Conservation (phyloP, 2,888 invertebrate species). For the Xanthorhoe spadicearia region DNA sequence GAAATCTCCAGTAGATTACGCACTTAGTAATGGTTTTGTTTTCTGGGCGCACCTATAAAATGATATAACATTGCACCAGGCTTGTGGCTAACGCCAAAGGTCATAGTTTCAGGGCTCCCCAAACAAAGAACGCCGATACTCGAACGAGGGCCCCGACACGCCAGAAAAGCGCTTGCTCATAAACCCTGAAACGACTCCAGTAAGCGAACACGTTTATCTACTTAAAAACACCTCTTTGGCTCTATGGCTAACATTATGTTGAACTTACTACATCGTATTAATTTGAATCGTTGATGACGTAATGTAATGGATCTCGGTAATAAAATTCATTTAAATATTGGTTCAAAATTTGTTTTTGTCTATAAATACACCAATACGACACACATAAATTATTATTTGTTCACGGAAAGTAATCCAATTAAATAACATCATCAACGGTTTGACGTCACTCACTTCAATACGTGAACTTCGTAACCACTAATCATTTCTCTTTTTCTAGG, state of each 20-base stretch:
- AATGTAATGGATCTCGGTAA: neutral
- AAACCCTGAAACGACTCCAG: constrained; percentile 81
- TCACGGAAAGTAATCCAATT: neutral
- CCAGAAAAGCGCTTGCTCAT: constrained; percentile 83
- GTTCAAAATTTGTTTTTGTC: too few relatives aligned
- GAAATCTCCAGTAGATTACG: neutral
- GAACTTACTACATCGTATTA: constrained; percentile 25
- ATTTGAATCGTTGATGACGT: constrained; percentile 28
- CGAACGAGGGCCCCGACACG: constrained; percentile 73
- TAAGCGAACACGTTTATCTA: constrained; percentile 59
- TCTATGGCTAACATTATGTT: constrained; percentile 16
- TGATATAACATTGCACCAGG: constrained; percentile 42
- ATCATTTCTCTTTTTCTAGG: constrained; percentile 83
- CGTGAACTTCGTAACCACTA: constrained; percentile 55
- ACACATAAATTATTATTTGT: too few relatives aligned
- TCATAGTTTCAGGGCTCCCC: constrained; percentile 82
- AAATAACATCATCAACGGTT: constrained; percentile 35
- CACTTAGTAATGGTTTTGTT: neutral
- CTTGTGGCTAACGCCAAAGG: constrained; percentile 68
- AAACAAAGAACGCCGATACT: constrained; percentile 78
- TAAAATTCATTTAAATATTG: too few relatives aligned
- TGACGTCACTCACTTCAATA: constrained; percentile 16
- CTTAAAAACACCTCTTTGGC: constrained; percentile 45
- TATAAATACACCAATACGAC: too few relatives aligned
- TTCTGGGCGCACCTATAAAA: constrained; percentile 35